These are phyloP conservation scores for Sebastes trivittatus DNA, from an alignment of 2,797 vertebrate genomes.

Conservation along the genomic window DNA sequence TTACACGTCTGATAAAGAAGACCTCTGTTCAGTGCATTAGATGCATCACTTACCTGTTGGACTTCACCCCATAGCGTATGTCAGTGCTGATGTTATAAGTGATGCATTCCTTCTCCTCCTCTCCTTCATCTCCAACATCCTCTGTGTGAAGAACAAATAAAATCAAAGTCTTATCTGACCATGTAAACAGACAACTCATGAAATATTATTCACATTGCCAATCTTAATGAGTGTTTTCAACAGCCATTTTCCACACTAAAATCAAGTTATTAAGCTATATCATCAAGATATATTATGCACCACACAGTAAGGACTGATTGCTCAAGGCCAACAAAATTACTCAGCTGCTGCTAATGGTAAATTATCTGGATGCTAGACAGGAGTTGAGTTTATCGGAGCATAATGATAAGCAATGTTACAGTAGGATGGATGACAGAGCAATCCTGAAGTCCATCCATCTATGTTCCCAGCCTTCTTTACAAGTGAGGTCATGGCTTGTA, in stretches of 20 bases:
- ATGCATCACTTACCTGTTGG: constrained; percentile 88
- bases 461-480: constrained; percentile 15
- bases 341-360: neutral
- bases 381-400: neutral
- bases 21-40: neutral
- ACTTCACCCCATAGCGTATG: constrained; percentile 98
- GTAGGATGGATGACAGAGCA: neutral
- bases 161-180: neutral
- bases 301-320: neutral
- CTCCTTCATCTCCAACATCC: constrained; percentile 98
- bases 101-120: constrained; percentile 97
- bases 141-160: constrained; percentile 80
- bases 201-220: neutral
- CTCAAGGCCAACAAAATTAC: neutral
- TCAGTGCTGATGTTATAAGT: constrained; percentile 95
- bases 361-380: neutral
- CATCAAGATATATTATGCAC: neutral
- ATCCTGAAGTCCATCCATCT: neutral
- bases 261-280: neutral
- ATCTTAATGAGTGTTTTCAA: neutral
- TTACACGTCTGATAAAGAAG: neutral
- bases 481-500: constrained; percentile 24
- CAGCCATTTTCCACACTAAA: neutral
- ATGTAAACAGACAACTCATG: neutral
- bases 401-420: neutral